Percentiles rank a stretch among this genome's conserved stretches.
phyloP scores from a whole-genome alignment of 1,140 invertebrate genomes.

The Drosophila sechellia region DNA sequence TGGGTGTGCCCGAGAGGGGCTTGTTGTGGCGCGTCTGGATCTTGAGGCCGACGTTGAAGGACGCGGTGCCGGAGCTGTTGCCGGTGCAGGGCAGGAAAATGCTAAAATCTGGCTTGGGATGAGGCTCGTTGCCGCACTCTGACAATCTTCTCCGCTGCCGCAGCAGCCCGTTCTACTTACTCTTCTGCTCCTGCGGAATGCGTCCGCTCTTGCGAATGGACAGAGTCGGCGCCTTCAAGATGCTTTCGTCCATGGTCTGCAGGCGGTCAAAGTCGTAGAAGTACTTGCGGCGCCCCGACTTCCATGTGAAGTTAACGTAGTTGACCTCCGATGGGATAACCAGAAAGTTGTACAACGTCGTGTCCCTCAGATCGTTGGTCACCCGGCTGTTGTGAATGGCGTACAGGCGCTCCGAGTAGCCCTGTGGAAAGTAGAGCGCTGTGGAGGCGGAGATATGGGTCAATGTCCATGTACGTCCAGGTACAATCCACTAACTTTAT shows the following conservation, averaged over 20 bases:
- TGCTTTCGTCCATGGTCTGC: slow-evolving; percentile 92
- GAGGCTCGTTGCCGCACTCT: slow-evolving; percentile 13
- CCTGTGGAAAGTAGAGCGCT: slow-evolving; percentile 77
- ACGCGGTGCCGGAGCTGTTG: slow-evolving; percentile 94
- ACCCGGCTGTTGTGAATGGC: slow-evolving; percentile 94
- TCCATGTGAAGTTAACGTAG: slow-evolving; percentile 97
- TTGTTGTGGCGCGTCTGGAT: slow-evolving; percentile 92
- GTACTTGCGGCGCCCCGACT: slow-evolving; percentile 93
- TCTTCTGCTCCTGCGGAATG: slow-evolving; percentile 93
- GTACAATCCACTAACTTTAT: not conserved
- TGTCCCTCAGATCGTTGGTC: slow-evolving; percentile 93
- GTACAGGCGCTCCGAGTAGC: slow-evolving; percentile 91
- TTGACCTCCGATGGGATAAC: slow-evolving; percentile 95
- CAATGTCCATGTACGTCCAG: no score
- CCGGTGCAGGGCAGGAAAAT: slow-evolving; percentile 95
- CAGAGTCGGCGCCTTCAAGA: slow-evolving; percentile 93
- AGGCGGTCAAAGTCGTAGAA: slow-evolving; percentile 94
- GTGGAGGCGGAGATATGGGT: not conserved
- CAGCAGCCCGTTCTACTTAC: slow-evolving; percentile 84
- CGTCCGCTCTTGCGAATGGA: slow-evolving; percentile 93
- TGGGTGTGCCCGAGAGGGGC: slow-evolving; percentile 94
- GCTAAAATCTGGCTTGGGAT: slow-evolving; percentile 91
- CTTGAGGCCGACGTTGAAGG: slow-evolving; percentile 94
- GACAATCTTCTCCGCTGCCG: not conserved
- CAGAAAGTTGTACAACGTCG: slow-evolving; percentile 94